Base-by-base conservation (phyloP, 2,113 vertebrate species). In the Aptenodytes forsteri region DNA sequence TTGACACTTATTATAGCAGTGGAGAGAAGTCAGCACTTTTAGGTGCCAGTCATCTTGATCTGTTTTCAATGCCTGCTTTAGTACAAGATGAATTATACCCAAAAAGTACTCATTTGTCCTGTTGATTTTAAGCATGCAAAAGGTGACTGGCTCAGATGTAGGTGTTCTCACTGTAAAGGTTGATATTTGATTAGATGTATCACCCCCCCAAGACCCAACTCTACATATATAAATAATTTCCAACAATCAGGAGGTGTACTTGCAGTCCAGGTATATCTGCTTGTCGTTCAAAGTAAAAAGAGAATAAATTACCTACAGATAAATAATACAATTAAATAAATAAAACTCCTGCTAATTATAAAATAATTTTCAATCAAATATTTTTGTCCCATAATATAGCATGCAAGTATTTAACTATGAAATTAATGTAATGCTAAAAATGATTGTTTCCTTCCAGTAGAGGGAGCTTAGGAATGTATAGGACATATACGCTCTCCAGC, bases 11-110 rank as follows among this genome's bases (percentile, higher is more conserved):
- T 30, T 36, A 64, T 1, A 64, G 12, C 7, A 44, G 5, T 38
- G 55, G 49, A 83, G 17, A 65, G 26, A 76, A 94, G 78, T 92
- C 88, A 95, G 75, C 42, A 88, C 7, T 88, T 95, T 47, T 16
- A 55, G 44, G 29, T 49, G 56, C 18, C 34, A 67, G n/a, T 59
- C 75, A 64, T 85, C 70, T 79, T 78, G 50, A 71, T 84, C 30
- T 79, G 17, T 32, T 84, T 91, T 67, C 56, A 76, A 2, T 59
- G 17, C 55, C 44, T 94, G 47, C 23, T 89, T 94, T 75, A 71
- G 13, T 59, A 42, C n/a, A 64, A 66, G 59, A 76, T 47, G 4
- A 66, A 91, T 66, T 58, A 50, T 4, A 8, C 26, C 13, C 13
- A 32, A 83, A 82, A 91, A 46, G 13, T 55, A 42, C 10, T 84